phyloP scores from a whole-genome alignment of 1,140 invertebrate species.

The Bombus confusus region DNA sequence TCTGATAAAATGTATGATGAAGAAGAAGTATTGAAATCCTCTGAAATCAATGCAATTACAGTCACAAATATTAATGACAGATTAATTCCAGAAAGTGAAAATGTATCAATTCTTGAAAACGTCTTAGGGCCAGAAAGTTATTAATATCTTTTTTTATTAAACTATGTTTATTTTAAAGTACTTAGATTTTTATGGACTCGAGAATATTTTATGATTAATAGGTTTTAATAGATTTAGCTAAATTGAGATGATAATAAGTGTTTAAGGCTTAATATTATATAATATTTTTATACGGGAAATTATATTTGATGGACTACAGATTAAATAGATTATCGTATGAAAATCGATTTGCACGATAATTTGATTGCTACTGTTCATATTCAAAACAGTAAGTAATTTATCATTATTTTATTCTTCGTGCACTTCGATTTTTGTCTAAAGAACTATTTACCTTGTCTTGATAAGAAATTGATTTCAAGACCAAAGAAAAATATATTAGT shows the following conservation, averaged over 20 bases:
- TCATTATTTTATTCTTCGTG: neutral
- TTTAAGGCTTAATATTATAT: neutral
- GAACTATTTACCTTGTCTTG: neutral
- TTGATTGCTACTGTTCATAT: neutral
- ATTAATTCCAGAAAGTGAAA: slow-evolving; percentile 5
- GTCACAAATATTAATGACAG: neutral
- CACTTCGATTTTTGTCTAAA: slow-evolving; percentile 8
- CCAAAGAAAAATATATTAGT: slow-evolving; percentile 33
- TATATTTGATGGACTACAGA: neutral
- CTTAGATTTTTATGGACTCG: neutral
- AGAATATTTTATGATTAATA: no score
- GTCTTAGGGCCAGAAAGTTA: slow-evolving; percentile 57
- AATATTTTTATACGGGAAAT: neutral
- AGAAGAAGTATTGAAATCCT: neutral
- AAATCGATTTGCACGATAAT: slow-evolving; percentile 20
- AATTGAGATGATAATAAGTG: neutral
- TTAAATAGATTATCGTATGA: neutral
- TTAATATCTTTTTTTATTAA: slow-evolving; percentile 17
- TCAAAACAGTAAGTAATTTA: neutral
- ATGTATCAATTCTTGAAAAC: slow-evolving; percentile 47
- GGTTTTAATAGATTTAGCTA: no score
- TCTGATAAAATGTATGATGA: neutral
- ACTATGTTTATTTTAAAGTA: neutral
- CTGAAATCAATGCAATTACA: neutral
- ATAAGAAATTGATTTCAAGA: neutral